A percentile compares a stretch with the other conserved stretches of the same genome.
Conservation (phyloP, 2,113 vertebrate genomes). For the Cranoglanis bouderius region DNA sequence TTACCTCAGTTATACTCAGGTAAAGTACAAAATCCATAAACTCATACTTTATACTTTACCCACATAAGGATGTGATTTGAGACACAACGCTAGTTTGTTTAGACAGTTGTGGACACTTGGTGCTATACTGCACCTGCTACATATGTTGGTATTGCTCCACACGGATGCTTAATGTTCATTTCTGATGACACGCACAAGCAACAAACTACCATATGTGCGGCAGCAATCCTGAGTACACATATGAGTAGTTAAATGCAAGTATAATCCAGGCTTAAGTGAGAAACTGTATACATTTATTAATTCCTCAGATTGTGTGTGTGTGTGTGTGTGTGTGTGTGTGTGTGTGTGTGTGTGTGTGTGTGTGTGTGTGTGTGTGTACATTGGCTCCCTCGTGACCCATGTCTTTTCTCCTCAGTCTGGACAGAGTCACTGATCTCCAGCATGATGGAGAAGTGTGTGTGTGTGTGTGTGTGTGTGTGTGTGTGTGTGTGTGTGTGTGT, state of each 20-base stretch:
- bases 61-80: not conserved
- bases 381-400: not conserved
- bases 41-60: not conserved
- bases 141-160: not conserved
- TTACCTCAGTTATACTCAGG: not conserved
- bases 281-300: not conserved
- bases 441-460: not conserved
- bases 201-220: not conserved
- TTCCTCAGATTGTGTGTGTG: not conserved
- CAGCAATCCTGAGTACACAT: not conserved
- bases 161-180: not conserved
- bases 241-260: not conserved
- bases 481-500: constrained; percentile 15
- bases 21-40: not conserved
- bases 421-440: constrained; percentile 23
- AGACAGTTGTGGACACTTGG: not conserved
- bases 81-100: not conserved
- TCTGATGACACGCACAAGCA: not conserved
- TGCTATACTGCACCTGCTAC: not conserved
- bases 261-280: not conserved
- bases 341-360: constrained; percentile 20
- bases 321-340: constrained; percentile 20
- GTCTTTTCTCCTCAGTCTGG: constrained; percentile 4
- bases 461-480: constrained; percentile 14
- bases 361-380: not conserved